phyloP scores from a whole-genome alignment of 30 jellyfish, hydroid and myxozoan species.

The Calvadosia cruxmelitensis region DNA sequence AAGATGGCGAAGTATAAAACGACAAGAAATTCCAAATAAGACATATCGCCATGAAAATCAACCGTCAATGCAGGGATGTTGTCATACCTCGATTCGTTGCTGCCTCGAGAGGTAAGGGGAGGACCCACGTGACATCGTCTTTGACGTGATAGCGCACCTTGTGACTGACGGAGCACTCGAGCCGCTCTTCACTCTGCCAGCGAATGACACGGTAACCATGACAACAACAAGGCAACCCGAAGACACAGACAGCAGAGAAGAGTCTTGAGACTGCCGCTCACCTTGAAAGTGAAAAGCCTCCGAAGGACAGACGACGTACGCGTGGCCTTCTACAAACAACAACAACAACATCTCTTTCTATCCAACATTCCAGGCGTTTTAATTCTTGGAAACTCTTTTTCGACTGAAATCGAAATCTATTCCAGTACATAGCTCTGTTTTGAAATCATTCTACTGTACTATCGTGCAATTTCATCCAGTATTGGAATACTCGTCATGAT shows the following conservation, averaged over 20 bases:
- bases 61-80: background rate
- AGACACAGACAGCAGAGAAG: too few relatives aligned
- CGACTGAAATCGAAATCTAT: too few relatives aligned
- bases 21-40: conserved; percentile 2
- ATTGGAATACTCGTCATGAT: too few relatives aligned
- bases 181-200: conserved; percentile 64
- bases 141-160: conserved; percentile 48
- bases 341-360: too few relatives aligned
- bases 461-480: too few relatives aligned
- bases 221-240: too few relatives aligned
- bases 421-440: too few relatives aligned
- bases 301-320: background rate
- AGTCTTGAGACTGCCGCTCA: background rate
- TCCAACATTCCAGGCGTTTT: too few relatives aligned
- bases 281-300: background rate
- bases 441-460: too few relatives aligned
- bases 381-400: too few relatives aligned
- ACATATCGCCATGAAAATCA: background rate
- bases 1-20: background rate
- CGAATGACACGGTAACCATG: background rate
- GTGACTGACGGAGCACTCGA: conserved; percentile 58
- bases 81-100: conserved; percentile 63
- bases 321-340: too few relatives aligned
- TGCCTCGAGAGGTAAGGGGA: conserved; percentile 68
- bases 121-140: conserved; percentile 51